Conservation (phyloP, 2,888 invertebrate species). For the Sminthurinus aureus region DNA sequence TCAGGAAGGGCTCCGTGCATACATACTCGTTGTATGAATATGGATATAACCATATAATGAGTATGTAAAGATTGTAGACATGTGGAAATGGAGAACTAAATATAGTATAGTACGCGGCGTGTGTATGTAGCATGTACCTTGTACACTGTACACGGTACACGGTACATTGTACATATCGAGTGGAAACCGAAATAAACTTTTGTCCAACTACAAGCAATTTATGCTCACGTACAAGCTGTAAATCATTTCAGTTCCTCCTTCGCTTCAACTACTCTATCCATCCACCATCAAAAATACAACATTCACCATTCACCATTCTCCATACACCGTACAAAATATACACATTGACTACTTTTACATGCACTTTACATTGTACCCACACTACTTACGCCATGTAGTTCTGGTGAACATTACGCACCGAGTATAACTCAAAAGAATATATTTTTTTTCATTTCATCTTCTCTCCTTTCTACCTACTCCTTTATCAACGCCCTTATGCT, state of each 20-base stretch:
- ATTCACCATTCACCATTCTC: not conserved
- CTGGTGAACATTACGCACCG: constrained; percentile 24
- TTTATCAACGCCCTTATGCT: constrained; percentile 1
- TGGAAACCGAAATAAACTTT: constrained; percentile 42
- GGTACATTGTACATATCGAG: not conserved
- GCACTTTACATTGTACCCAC: constrained; percentile 6
- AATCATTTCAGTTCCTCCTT: constrained; percentile 56
- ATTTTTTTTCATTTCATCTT: constrained; percentile 2
- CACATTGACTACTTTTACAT: not conserved
- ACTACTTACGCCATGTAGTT: constrained; percentile 7
- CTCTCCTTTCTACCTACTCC: not conserved
- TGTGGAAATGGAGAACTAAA: too few relatives aligned
- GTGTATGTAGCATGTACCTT: not conserved
- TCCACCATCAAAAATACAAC: not conserved
- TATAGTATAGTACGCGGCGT: not conserved
- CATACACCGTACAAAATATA: constrained; percentile 7
- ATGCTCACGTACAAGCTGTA: constrained; percentile 58
- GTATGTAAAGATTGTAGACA: too few relatives aligned
- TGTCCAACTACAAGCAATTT: constrained; percentile 53
- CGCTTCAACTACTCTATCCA: constrained; percentile 37
- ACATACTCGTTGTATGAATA: too few relatives aligned
- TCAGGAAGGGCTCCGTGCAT: too few relatives aligned
- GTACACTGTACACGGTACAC: not conserved
- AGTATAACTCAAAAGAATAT: constrained; percentile 23
- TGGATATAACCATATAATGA: too few relatives aligned